Evolutionary conservation across 2,888 invertebrate genomes (phyloP).

Genomic region (Piscicola geometra): DNA sequence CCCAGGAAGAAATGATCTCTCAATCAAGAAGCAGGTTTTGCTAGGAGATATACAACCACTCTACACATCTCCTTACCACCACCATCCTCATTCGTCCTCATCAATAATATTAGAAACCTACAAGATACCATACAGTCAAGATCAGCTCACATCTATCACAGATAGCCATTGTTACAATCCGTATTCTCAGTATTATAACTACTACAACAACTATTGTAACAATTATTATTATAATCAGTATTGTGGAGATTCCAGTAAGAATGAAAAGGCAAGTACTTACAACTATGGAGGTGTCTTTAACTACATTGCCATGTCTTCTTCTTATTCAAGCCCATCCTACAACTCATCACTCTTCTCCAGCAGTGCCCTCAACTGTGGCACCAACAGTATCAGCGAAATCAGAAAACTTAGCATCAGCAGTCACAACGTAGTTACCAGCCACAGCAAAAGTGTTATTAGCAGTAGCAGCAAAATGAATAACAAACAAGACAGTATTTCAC

Average conservation of each 20-base stretch:
- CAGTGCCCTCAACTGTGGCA: neutral
- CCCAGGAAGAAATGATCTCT: neutral
- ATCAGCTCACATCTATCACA: neutral
- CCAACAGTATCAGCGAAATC: neutral
- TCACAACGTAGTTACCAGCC: neutral
- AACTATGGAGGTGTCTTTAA: neutral
- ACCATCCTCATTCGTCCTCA: neutral
- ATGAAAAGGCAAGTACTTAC: neutral
- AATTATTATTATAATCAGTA: neutral
- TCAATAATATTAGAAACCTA: neutral
- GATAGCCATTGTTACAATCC: neutral
- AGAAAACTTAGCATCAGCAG: neutral
- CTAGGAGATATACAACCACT: neutral
- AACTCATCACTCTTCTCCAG: too few species aligned
- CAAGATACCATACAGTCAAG: neutral
- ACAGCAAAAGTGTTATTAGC: neutral
- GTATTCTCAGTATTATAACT: constrained; percentile 2
- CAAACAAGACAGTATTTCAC: neutral
- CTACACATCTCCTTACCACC: neutral
- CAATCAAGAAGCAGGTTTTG: neutral
- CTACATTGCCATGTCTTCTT: neutral
- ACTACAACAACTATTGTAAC: neutral
- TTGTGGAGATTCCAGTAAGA: neutral
- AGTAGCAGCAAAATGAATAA: neutral
- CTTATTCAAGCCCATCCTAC: too few species aligned